Evolutionary conservation across 2,888 invertebrate genomes (phyloP).

Genomic region (Bibio marci): DNA sequence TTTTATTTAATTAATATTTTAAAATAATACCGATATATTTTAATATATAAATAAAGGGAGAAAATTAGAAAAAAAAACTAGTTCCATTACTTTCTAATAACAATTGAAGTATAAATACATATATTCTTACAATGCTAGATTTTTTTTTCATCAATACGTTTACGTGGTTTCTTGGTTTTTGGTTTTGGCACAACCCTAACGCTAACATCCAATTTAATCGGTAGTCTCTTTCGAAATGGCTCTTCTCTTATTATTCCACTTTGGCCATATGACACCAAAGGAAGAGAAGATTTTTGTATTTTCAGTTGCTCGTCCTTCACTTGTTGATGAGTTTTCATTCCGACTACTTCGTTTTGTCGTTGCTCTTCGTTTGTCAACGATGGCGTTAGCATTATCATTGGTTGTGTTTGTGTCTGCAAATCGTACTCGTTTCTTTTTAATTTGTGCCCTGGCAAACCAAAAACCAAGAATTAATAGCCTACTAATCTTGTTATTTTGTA

Average conservation of each 20-base stretch:
- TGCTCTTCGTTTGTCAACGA: slow-evolving; percentile 3
- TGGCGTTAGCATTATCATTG: slow-evolving; percentile 5
- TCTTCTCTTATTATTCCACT: slow-evolving; percentile 9
- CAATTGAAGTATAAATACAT: too few species aligned
- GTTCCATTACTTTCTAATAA: too few species aligned
- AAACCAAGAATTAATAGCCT: slow-evolving; percentile 14
- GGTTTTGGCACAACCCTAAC: slow-evolving; percentile 53
- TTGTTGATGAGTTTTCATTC: slow-evolving; percentile 1
- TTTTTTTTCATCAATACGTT: too few species aligned
- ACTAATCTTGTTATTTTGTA: too few species aligned
- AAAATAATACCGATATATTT: too few species aligned
- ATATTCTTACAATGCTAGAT: too few species aligned
- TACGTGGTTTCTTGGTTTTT: slow-evolving; percentile 16
- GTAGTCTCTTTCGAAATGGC: slow-evolving; percentile 23
- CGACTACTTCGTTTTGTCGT: slow-evolving; percentile 2
- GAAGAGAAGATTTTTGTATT: slow-evolving; percentile 14
- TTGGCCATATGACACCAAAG: slow-evolving; percentile 10
- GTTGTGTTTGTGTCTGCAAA: slow-evolving; percentile 6
- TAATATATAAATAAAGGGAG: too few species aligned
- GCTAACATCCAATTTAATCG: slow-evolving; percentile 61
- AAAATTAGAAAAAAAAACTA: too few species aligned
- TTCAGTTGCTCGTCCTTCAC: background rate
- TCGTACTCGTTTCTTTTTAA: slow-evolving; percentile 6
- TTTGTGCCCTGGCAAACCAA: slow-evolving; percentile 14
- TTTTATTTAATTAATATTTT: too few species aligned